Base-by-base conservation (phyloP, 2,797 vertebrate genomes). In the Coregonus ussuriensis region DNA sequence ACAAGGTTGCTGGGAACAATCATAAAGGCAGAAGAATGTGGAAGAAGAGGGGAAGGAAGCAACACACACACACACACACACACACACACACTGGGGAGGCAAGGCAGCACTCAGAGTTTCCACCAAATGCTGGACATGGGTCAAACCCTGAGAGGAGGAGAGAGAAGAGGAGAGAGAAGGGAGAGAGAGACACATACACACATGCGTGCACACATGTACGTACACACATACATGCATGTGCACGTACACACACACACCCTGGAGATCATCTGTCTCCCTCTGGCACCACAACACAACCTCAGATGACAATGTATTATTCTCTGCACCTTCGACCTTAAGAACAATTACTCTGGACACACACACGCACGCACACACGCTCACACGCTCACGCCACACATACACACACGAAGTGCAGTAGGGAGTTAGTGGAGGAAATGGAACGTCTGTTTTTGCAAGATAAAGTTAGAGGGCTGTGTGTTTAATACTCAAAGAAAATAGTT, bases 21-120 rank as follows among this genome's bases (percentile, higher is more conserved):
- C 63, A 69, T 73, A 53, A 13, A 56, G 67, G 59, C 67, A 74
- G 1, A 62, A 71, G 51, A 73, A 62, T 53, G 51, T 69, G 53
- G 16, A 75, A 51, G 25, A 71, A 75, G 56, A 35, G 51, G n/a
- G 54, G 56, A 54, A 71, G 71, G 76, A 77, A 74, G 75, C 47
- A 56, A 53, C 13, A 37, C 67, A n/a, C n/a, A n/a, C n/a, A 69
- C 18, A 21, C 71, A 59, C 51, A 72, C 31, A 37, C 51, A 18
- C 51, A 15, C 65, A 35, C 11, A 59, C 51, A 53, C 51, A 69
- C 41, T 33, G 31, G 31, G 3, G 31, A 33, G 31, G 31, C 2
- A 33, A 33, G 31, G 72, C 75, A 75, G 71, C 70, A 62, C 81
- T 84, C 84, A 85, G 79, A 85, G 71, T 87, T 85, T 87, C 82